phyloP scores from a whole-genome alignment of 37 sponge, comb jelly and placozoan species.

The Cliona cf. orientalis region DNA sequence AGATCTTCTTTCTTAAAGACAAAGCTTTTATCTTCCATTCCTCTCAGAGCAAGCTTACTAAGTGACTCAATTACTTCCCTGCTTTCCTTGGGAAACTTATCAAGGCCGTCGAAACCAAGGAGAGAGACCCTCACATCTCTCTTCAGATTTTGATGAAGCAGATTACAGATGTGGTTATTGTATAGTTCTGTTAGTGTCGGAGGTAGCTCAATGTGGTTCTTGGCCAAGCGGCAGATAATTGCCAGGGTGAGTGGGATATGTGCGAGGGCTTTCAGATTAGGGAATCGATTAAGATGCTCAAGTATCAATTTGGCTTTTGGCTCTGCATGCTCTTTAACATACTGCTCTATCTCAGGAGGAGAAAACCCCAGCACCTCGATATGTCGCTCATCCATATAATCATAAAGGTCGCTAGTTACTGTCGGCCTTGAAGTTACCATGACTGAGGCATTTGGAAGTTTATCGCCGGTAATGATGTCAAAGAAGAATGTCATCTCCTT shows the following conservation, averaged over 20 bases:
- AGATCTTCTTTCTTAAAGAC: conserved; percentile 10
- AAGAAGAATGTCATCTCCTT: conserved; percentile 10
- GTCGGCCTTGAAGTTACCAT: conserved; percentile 44
- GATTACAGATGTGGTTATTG: conserved; percentile 17
- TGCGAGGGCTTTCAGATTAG: conserved; percentile 39
- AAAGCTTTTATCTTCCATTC: conserved; percentile 19
- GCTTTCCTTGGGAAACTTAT: neutral
- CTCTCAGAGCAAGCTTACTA: conserved; percentile 26
- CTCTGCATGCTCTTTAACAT: conserved; percentile 1
- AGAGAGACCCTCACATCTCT: neutral
- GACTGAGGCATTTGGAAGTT: conserved; percentile 31
- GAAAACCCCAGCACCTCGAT: conserved; percentile 42
- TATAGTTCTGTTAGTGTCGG: conserved; percentile 37
- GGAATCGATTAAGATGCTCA: conserved; percentile 24
- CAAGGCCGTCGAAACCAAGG: neutral
- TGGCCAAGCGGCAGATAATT: conserved; percentile 27
- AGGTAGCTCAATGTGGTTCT: conserved; percentile 2
- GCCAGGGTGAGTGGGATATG: conserved; percentile 45
- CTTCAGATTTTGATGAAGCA: conserved; percentile 11
- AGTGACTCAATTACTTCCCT: conserved; percentile 2
- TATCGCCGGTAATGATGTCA: conserved; percentile 18
- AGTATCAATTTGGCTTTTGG: neutral
- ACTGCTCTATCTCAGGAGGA: neutral
- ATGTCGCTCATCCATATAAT: conserved; percentile 21
- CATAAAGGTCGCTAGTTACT: conserved; percentile 21